Conservation (phyloP, 2,113 vertebrate species). For the Pygoscelis adeliae region DNA sequence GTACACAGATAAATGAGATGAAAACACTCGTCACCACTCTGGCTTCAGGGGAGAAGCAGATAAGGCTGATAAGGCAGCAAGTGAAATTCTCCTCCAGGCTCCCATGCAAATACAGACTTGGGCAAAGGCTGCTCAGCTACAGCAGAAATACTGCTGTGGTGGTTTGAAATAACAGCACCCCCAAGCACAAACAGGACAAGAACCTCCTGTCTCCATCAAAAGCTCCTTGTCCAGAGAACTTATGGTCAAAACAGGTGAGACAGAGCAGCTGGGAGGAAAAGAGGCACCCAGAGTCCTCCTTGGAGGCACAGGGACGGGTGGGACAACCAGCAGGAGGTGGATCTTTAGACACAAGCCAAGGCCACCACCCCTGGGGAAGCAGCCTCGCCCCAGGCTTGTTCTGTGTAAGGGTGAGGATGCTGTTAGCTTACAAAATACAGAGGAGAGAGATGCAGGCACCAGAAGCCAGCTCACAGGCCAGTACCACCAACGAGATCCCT, state of each 20-base stretch:
- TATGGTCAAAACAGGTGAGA: neutral
- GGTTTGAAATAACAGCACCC: neutral
- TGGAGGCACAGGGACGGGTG: neutral
- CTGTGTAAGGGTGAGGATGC: neutral
- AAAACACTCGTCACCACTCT: neutral
- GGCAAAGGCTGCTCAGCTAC: neutral
- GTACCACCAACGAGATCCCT: neutral
- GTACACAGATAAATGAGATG: constrained; percentile 48
- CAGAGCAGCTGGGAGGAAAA: neutral
- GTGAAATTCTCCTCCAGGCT: constrained; percentile 38
- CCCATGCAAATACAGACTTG: neutral
- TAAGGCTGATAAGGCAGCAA: constrained; percentile 52
- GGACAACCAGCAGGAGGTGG: neutral
- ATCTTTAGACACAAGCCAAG: neutral
- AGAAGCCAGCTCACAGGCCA: neutral
- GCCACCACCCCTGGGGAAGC: neutral
- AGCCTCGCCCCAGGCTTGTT: neutral
- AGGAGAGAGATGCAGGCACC: neutral
- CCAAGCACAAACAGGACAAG: neutral
- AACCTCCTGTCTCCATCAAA: neutral
- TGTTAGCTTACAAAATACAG: neutral
- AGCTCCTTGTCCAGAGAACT: neutral
- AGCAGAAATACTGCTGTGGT: neutral
- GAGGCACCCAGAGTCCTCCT: neutral
- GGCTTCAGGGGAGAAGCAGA: constrained; percentile 3